Base-by-base conservation (phyloP, 2,888 invertebrate genomes). In the Aspidapion aeneum region DNA sequence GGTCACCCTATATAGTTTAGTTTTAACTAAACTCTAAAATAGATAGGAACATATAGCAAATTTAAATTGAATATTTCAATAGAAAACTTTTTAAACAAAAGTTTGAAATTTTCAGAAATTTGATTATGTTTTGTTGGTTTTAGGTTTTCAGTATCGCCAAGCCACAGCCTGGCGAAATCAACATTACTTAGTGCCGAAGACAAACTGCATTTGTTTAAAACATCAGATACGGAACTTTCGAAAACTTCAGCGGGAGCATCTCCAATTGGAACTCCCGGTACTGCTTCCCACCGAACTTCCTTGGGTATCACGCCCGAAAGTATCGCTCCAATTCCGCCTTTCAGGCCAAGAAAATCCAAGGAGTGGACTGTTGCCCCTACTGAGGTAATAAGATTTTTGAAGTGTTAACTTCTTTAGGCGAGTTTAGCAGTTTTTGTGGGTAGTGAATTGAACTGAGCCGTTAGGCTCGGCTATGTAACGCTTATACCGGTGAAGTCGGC, bases 281-380 rank as follows among this genome's bases (percentile, higher is more conserved):
- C 74, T 60, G 66, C 70, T 16, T 55, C 57, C 1, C 78, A 71
- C 68, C 74, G 64, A 75, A 78, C 75, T 58, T 66, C 71, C 0
- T 63, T 77, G n/a, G 77, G 76, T 2, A 77, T 79, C 19, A 76
- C 78, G 1, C 70, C 78, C 1, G 76, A 78, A 55, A 75, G 79
- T 60, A 81, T 85, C 65, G 77, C 82, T 66, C 82, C 81, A 71
- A 82, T 83, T 69, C 85, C 85, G 61, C 84, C 85, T 19, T 85
- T 81, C 74, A 82, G 80, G 71, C 81, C 83, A 18, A 80, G 84
- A 68, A 85, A 85, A 74, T 84, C 85, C n/a, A 82, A 81, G 62
- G 85, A 85, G 73, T 83, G 83, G 79, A 75, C 78, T 57, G 35
- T 12, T 35, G 74, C 76, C 60, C 77, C 78, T 63, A 72, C 79